Conservation (phyloP, 2,113 vertebrate species). For the Brachypodius melanocephalos region DNA sequence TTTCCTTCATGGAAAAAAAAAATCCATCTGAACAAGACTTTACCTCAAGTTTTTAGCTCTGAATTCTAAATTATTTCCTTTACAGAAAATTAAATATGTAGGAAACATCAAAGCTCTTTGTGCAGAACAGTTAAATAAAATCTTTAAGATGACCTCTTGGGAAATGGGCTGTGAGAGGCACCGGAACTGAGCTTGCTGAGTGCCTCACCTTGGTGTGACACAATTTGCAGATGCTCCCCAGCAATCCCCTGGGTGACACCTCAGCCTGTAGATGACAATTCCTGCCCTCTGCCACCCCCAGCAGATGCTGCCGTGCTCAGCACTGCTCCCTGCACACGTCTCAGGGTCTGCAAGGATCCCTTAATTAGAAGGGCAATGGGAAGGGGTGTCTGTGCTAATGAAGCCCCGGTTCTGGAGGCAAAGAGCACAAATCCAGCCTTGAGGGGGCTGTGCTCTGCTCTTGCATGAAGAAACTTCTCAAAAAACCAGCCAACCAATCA, state of each 20-base stretch:
- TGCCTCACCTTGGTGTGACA: background rate
- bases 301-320: rapidly evolving
- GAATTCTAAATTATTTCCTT: background rate
- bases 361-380: background rate
- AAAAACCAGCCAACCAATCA: background rate
- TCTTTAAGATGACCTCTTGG: background rate
- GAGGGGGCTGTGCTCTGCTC: background rate
- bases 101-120: background rate
- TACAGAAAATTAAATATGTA: background rate
- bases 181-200: background rate
- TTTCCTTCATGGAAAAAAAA: background rate
- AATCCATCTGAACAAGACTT: background rate
- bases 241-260: background rate
- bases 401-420: background rate
- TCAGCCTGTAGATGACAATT: rapidly evolving
- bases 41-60: background rate
- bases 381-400: background rate
- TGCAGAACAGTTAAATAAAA: background rate
- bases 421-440: background rate
- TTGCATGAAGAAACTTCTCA: background rate
- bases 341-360: background rate
- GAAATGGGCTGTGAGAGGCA: background rate
- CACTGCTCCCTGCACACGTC: background rate
- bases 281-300: background rate
- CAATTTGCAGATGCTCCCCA: background rate